These are phyloP conservation scores for Drosophila mimica DNA, from an alignment of 2,888 invertebrate species.

Conservation along the genomic window DNA sequence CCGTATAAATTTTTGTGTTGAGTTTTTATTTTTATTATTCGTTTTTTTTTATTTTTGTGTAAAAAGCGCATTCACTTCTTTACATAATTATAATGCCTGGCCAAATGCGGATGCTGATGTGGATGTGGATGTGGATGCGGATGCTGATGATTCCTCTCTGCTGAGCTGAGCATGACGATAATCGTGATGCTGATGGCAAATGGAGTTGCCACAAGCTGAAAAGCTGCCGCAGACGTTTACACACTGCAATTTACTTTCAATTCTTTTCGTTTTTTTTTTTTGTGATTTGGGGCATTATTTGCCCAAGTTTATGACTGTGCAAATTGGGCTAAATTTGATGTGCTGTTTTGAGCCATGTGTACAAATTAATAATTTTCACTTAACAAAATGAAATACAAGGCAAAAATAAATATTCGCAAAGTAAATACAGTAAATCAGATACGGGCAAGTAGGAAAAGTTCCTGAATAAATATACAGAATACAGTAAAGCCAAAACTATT, in stretches of 20 bases:
- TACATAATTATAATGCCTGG: constrained; percentile 72
- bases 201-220: constrained; percentile 13
- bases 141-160: constrained; percentile 9
- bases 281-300: constrained; percentile 49
- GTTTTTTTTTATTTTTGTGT: constrained; percentile 60
- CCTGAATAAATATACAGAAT: neutral
- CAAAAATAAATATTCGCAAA: constrained; percentile 7
- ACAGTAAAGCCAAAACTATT: neutral
- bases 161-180: constrained; percentile 27
- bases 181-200: constrained; percentile 46
- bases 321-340: constrained; percentile 62
- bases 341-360: constrained; percentile 64
- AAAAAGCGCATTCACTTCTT: constrained; percentile 65
- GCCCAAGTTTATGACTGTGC: constrained; percentile 67
- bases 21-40: constrained; percentile 56
- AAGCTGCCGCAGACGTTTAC: constrained; percentile 32
- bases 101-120: constrained; percentile 53
- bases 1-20: constrained; percentile 21
- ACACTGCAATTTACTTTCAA: constrained; percentile 45
- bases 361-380: constrained; percentile 67
- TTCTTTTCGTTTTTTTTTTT: neutral
- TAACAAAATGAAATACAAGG: constrained; percentile 62
- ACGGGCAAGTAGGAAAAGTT: neutral
- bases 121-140: neutral
- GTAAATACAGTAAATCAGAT: constrained; percentile 6